phyloP scores from a whole-genome alignment of 2,888 invertebrate genomes.

The Agrochola macilenta region DNA sequence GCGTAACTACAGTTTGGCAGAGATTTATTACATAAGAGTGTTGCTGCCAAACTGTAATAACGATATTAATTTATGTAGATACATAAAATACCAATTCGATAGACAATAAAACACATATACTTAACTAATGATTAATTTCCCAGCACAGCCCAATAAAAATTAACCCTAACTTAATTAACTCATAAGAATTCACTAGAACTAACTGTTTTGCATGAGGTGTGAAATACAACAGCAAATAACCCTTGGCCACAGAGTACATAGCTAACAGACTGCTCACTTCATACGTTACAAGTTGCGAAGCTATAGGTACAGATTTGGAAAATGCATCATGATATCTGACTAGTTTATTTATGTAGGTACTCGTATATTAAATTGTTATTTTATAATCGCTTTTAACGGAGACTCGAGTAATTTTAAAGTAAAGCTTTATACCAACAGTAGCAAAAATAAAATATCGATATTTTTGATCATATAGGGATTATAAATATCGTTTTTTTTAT shows the following conservation, averaged over 20 bases:
- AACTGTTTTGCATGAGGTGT: constrained; percentile 43
- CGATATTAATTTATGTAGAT: no score
- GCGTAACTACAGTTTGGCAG: no score
- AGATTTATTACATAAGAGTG: no score
- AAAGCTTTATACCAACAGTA: not conserved
- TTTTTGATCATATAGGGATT: not conserved
- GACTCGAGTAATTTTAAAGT: not conserved
- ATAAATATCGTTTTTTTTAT: no score
- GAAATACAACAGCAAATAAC: constrained; percentile 39
- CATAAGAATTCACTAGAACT: constrained; percentile 23
- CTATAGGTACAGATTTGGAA: not conserved
- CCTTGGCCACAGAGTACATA: constrained; percentile 13
- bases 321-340: not conserved
- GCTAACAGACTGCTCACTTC: not conserved
- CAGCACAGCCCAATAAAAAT: not conserved
- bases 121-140: not conserved
- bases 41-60: no score
- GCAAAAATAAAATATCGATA: not conserved
- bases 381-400: not conserved
- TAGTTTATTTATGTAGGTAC: not conserved
- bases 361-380: not conserved
- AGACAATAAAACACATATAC: not conserved
- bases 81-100: not conserved
- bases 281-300: no score
- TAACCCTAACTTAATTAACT: constrained; percentile 10